Evolutionary conservation across 1,140 invertebrate genomes (phyloP), one percentile per base, ranked within the genome.

Genomic region (Drosophila rhopaloa): DNA sequence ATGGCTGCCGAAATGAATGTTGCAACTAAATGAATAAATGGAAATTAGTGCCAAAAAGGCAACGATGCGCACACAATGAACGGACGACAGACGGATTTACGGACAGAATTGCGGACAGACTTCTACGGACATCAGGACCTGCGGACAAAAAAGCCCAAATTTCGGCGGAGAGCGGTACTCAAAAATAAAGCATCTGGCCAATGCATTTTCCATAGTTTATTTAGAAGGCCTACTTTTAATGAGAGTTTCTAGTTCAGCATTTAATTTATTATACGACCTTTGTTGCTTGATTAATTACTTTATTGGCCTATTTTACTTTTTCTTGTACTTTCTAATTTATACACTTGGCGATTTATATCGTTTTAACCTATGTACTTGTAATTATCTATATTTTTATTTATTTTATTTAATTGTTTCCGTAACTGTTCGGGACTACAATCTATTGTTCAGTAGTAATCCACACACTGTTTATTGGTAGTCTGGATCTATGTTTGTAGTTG

Each of bases 1-100:
- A 75, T 78, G 61, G 68, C 75, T 85, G 74, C 51, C 70, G 70
- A 75, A 85, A 85, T 85, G 82, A 85, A 78, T 85, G 79, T 72
- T 81, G 79, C 75, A 85, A 85, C 82, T 79, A 86, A 85, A 85
- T 88, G 83, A 85, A 85, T 85, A 82, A 85, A 78, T 85, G 74
- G 65, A 81, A 85, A 86, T 85, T 85, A 85, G 83, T 85, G 67
- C 58, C 67, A 62, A 83, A 83, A 83, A 70, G 53, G 61, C 70
- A 79, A 61, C 77, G 60, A 60, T 67, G 59, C 70, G 61, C 57
- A 74, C 60, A 79, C 56, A 63, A 72, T 72, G 68, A 71, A 72
- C 14, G 54, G 50, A 37, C 77, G 58, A 62, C 60, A 13, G 60
- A 41, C 24, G 11, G n/a, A 55, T 16, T 35, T 16, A 46, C 48